These are phyloP conservation scores for Allophyes oxyacanthae DNA, from an alignment of 2,888 invertebrate species.

Conservation along the genomic window DNA sequence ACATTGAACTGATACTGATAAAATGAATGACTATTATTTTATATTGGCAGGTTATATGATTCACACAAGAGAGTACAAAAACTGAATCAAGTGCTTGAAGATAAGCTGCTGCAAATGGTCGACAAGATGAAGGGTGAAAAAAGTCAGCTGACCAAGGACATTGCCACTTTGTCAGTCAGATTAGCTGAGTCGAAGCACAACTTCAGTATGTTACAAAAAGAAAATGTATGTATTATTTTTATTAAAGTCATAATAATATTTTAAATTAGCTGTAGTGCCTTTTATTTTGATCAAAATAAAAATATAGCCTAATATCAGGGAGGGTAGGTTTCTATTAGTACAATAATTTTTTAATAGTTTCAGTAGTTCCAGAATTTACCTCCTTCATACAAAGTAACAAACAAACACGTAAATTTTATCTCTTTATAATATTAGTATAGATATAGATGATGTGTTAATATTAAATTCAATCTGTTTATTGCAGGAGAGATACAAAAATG, in stretches of 20 bases:
- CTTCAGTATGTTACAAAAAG: constrained; percentile 94
- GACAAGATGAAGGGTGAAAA: constrained; percentile 98
- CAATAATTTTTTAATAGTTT: too few relatives aligned
- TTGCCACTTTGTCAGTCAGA: constrained; percentile 94
- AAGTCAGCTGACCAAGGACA: constrained; percentile 95
- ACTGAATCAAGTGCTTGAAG: constrained; percentile 98
- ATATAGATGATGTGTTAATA: too few relatives aligned
- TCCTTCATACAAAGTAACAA: too few relatives aligned
- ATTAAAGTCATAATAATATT: neutral
- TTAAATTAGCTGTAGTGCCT: too few relatives aligned
- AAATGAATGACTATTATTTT: too few relatives aligned
- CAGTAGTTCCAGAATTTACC: too few relatives aligned
- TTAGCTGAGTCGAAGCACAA: constrained; percentile 95
- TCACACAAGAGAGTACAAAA: constrained; percentile 98
- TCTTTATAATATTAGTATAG: too few relatives aligned
- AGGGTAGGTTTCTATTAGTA: too few relatives aligned
- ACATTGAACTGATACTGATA: neutral
- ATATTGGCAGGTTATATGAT: constrained; percentile 93
- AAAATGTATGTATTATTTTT: constrained; percentile 91
- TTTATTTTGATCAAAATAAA: too few relatives aligned
- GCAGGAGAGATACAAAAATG: constrained; percentile 97
- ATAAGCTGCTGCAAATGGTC: constrained; percentile 97
- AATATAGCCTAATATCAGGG: too few relatives aligned
- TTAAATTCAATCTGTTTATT: constrained; percentile 65
- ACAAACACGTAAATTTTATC: too few relatives aligned